phyloP scores from a whole-genome alignment of 2,113 vertebrate genomes.

The Cyanoramphus novaezelandiae region DNA sequence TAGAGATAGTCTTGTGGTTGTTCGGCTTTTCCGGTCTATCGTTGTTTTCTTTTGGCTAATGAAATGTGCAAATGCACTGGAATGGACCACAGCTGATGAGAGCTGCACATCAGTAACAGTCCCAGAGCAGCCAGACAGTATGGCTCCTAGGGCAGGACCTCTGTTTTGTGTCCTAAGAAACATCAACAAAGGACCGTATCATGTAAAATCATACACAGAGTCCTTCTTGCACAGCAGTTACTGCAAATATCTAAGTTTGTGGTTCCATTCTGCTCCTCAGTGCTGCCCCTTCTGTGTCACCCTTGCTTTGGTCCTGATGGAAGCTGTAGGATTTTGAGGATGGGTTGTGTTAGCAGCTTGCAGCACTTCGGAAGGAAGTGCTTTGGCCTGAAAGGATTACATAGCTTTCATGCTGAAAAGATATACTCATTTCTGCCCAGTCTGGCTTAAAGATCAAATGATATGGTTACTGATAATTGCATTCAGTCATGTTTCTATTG shows the following conservation, averaged over 20 bases:
- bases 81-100: background rate
- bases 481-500: background rate
- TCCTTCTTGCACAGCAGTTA: background rate
- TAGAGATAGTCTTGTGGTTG: background rate
- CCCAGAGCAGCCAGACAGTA: background rate
- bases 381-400: background rate
- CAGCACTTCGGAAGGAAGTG: background rate
- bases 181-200: background rate
- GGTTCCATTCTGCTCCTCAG: background rate
- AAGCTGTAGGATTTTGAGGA: background rate
- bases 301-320: background rate
- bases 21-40: background rate
- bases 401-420: background rate
- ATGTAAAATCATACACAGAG: rapidly evolving
- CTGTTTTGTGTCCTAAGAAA: rapidly evolving
- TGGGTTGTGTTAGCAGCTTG: background rate
- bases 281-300: background rate
- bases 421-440: background rate
- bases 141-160: background rate
- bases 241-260: rapidly evolving
- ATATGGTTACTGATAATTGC: background rate
- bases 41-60: background rate
- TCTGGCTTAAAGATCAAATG: background rate
- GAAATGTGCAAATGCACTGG: background rate
- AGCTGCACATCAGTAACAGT: background rate